These are phyloP conservation scores for Lacanobia wlatinum DNA, from an alignment of 2,888 invertebrate species.

Conservation along the genomic window DNA sequence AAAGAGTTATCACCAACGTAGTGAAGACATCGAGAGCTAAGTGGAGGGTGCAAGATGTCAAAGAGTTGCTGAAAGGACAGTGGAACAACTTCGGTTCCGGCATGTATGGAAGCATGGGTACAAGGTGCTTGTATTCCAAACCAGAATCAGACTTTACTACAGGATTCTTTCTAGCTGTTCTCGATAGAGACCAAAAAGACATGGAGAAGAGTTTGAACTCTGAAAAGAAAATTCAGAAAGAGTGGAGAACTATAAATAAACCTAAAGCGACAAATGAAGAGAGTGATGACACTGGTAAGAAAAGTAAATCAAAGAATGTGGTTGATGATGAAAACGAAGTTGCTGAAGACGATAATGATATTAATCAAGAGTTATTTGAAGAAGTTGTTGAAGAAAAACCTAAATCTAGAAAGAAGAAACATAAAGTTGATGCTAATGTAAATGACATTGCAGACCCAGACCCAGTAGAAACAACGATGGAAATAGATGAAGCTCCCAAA, in stretches of 20 bases:
- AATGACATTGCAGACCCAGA: constrained; percentile 22
- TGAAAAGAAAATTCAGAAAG: constrained; percentile 50
- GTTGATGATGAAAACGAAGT: constrained; percentile 53
- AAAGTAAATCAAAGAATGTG: constrained; percentile 22
- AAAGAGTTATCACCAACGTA: constrained; percentile 95
- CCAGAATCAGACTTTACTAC: constrained; percentile 95
- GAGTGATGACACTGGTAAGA: constrained; percentile 1
- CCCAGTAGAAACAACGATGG: not conserved
- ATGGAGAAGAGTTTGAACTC: constrained; percentile 70
- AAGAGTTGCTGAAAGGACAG: constrained; percentile 90
- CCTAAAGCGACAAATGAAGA: constrained; percentile 22
- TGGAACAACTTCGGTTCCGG: constrained; percentile 93
- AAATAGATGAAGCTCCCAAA: constrained; percentile 35
- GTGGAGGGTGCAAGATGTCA: constrained; percentile 92
- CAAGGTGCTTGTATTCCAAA: constrained; percentile 94
- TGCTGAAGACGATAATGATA: constrained; percentile 48
- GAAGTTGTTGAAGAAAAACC: constrained; percentile 22
- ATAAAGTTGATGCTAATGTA: constrained; percentile 39
- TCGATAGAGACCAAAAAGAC: constrained; percentile 92
- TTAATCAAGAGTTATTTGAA: constrained; percentile 29
- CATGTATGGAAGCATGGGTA: constrained; percentile 92
- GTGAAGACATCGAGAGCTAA: constrained; percentile 89
- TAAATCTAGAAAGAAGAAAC: constrained; percentile 69
- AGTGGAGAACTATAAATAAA: constrained; percentile 38
- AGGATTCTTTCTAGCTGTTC: constrained; percentile 98